Evolutionary conservation across 1,140 invertebrate genomes (phyloP), one percentile per base, ranked within the genome.

Genomic region (Tetramorium parvispinum): DNA sequence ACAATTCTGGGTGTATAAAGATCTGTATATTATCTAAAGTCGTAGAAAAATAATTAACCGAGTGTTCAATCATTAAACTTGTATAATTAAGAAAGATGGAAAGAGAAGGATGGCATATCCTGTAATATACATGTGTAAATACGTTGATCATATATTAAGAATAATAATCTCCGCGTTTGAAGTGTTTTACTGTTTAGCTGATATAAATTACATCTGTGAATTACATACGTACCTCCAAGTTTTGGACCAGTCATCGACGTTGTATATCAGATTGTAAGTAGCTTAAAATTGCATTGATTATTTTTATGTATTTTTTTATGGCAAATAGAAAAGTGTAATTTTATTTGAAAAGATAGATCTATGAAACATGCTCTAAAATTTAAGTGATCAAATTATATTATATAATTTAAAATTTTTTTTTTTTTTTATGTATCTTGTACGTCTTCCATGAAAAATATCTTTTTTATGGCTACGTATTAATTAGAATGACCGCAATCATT

Each of bases 111-210:
- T 51, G 13, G 18, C 21, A 66, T 46, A 51, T 79, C 32, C 21
- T 70, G 63, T 86, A 81, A 81, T 68, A 70, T 24, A 81, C n/a
- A 70, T 61, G 27, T 71, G 57, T 86, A 82, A 21, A 57, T 75
- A 40, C 37, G 53, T 76, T 86, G 57, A 57, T 57, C 24, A 51
- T 85, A 2, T 61, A 21, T 61, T 75, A 76, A 75, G 21, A 32
- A 61, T 49, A 61, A 13, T 76, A 65, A 85, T 85, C 43, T 76
- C n/a, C 27, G 55, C 70, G 43, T 59, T 76, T 75, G 18, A 75
- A 83, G 21, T 61, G 53, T 75, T 51, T 43, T 66, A 66, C n/a
- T 32, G 16, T 68, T 79, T 79, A 53, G 32, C 7, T 53, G 32
- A 79, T 70, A 68, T 16, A 16, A 57, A 57, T 68, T 81, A 66